Evolutionary conservation across 2,888 invertebrate species (phyloP).

Genomic region (Cantharis flavilabris): DNA sequence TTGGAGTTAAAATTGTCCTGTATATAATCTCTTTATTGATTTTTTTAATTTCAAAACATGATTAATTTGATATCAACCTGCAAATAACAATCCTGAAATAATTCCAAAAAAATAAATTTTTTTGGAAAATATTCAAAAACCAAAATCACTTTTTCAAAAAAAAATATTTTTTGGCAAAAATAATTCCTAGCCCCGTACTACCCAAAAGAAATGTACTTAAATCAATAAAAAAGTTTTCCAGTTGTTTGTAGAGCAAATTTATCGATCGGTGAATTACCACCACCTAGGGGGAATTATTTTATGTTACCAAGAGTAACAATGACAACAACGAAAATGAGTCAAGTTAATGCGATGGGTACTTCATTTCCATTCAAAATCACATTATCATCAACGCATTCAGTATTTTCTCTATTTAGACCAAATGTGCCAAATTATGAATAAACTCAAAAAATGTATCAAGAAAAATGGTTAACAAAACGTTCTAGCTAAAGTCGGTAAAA

Average conservation of each 20-base stretch:
- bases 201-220: not conserved
- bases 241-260: not conserved
- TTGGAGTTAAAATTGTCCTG: too few relatives aligned
- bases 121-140: too few relatives aligned
- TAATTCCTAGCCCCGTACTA: not conserved
- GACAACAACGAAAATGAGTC: not conserved
- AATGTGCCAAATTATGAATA: not conserved
- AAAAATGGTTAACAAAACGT: not conserved
- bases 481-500: not conserved
- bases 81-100: too few relatives aligned
- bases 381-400: not conserved
- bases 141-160: too few relatives aligned
- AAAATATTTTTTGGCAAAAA: not conserved
- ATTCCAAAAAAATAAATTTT: too few relatives aligned
- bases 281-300: not conserved
- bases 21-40: too few relatives aligned
- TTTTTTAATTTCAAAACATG: too few relatives aligned
- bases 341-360: not conserved
- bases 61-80: too few relatives aligned
- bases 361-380: not conserved
- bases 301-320: not conserved
- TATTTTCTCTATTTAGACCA: not conserved
- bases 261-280: not conserved
- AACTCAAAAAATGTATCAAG: not conserved
- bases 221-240: not conserved